phyloP scores from a whole-genome alignment of 2,113 vertebrate genomes.

The Mobula birostris region DNA sequence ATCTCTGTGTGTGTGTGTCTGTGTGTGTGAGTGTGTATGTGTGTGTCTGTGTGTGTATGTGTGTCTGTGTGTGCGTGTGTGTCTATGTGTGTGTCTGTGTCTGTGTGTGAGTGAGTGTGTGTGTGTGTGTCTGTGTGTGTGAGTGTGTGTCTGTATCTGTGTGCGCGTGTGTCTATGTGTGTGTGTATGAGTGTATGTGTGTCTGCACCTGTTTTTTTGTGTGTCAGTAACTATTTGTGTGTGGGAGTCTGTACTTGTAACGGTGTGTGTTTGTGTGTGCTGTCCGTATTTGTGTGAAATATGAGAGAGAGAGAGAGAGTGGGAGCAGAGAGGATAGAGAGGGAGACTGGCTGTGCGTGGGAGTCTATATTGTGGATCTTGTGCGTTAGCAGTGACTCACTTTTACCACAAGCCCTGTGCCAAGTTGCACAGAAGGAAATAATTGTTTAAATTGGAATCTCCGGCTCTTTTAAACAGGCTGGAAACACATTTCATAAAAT shows the following conservation, averaged over 20 bases:
- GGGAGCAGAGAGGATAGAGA: background rate
- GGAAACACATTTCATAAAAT: too few species aligned
- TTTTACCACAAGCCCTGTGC: too few species aligned
- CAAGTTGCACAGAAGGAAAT: too few species aligned
- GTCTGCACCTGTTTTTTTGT: too few species aligned
- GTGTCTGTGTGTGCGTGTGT: background rate
- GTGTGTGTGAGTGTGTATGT: background rate
- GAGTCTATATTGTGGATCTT: too few species aligned
- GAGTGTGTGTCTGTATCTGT: background rate
- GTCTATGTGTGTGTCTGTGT: background rate
- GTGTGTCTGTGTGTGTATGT: background rate
- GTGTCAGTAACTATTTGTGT: background rate
- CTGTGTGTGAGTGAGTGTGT: background rate
- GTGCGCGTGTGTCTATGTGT: too few species aligned
- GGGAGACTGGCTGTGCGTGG: background rate
- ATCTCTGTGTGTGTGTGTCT: background rate
- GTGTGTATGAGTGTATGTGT: background rate
- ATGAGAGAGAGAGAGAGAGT: background rate
- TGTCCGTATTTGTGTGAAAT: background rate
- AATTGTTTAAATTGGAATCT: too few species aligned
- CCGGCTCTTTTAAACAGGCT: too few species aligned
- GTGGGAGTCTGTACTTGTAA: background rate
- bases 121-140: background rate
- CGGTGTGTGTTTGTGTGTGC: background rate
- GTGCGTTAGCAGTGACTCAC: too few species aligned